Evolutionary conservation across 2,113 vertebrate genomes (phyloP), one percentile per base, ranked within the genome.

Genomic region (Taurulus bubalis): DNA sequence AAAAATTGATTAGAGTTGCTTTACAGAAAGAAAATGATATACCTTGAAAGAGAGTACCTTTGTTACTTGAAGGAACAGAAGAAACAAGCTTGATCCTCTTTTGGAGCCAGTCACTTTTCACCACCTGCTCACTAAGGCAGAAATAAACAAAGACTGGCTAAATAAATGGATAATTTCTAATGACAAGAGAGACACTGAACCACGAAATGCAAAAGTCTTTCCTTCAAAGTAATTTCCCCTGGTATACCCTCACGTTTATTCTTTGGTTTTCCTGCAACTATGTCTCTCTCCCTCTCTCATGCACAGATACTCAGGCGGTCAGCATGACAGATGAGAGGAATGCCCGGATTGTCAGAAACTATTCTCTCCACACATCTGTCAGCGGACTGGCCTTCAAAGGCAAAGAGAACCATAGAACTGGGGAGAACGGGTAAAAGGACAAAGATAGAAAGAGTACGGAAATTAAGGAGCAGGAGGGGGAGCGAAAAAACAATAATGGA

Each of bases 311-410:
- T 66, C 71, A 36, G 68, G 51, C 56, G 6, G 80, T 74, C 70
- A 77, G 78, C 72, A 89, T 90, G 89, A 92, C 82, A 77, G 73
- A 92, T 91, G 88, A 89, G 84, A 72, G 51, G 59, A 82, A 85
- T 65, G 63, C 45, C 45, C n/a, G 15, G 66, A 67, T 85, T 91
- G 92, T 94, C 93, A 89, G 74, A 87, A 82, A 70, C 71, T 71
- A 82, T 91, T 79, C 88, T 88, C 83, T 55, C 15, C 88, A 83
- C 79, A 77, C 87, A 92, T 92, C 86, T 87, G 83, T 92, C 90
- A 88, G 85, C 78, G 56, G 82, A 83, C 67, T 12, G 20, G 75
- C 72, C 85, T 77, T 89, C 78, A 84, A 87, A 87, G 78, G 81
- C 74, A 71, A 55, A 69, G 10, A 82, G 70, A 64, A 65, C 70